These are phyloP conservation scores for Drosophila phalerata DNA, from an alignment of 2,888 invertebrate genomes.

Conservation along the genomic window DNA sequence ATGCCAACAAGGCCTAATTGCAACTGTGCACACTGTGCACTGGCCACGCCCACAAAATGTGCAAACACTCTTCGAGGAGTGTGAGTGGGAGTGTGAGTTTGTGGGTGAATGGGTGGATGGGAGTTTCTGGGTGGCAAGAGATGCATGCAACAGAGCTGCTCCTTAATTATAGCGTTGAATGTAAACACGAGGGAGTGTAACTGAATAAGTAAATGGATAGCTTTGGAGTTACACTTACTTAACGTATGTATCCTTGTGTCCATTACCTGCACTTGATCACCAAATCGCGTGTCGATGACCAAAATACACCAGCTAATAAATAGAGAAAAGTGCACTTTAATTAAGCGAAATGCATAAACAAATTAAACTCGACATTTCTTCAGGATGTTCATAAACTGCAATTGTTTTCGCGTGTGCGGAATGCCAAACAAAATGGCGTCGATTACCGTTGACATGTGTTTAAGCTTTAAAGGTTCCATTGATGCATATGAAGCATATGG, in stretches of 20 bases:
- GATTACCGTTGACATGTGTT: conserved; percentile 28
- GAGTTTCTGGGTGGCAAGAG: conserved; percentile 13
- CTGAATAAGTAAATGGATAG: conserved; percentile 6
- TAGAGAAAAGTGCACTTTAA: conserved; percentile 72
- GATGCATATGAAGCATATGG: background rate
- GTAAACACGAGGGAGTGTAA: conserved; percentile 44
- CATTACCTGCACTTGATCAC: conserved; percentile 53
- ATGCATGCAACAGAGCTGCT: conserved; percentile 6
- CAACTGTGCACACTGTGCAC: conserved; percentile 49
- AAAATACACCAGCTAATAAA: conserved; percentile 32
- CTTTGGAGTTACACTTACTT: conserved; percentile 22
- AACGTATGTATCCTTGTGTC: conserved; percentile 32
- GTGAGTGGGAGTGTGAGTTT: conserved; percentile 11
- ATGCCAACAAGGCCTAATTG: conserved; percentile 71
- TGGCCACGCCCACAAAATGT: conserved; percentile 66
- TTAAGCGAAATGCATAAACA: conserved; percentile 69
- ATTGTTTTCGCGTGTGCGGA: conserved; percentile 45
- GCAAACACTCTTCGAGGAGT: conserved; percentile 54
- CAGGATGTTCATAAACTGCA: conserved; percentile 35
- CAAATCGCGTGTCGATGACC: conserved; percentile 64
- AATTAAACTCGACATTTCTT: conserved; percentile 61
- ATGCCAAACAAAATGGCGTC: conserved; percentile 15
- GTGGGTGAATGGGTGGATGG: conserved; percentile 24
- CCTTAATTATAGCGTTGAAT: conserved; percentile 67
- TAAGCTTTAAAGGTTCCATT: conserved; percentile 17